Conservation (phyloP, 92 coral and sea anemone genomes). For the Heteractis magnifica region DNA sequence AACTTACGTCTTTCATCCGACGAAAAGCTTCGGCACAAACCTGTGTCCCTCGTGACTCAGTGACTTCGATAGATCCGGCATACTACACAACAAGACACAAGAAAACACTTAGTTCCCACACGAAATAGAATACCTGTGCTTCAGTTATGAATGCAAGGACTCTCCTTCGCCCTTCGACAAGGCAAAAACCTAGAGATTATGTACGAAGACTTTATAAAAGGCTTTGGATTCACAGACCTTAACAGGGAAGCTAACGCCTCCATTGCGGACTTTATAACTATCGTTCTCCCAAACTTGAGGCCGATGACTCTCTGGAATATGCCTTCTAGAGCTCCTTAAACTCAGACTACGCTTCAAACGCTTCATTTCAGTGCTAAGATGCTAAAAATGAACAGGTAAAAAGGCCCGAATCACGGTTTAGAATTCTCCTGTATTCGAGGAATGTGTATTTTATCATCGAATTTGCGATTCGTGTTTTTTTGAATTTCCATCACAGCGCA, state of each 20-base stretch:
- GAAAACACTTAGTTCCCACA: conserved; percentile 7
- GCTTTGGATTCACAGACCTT: conserved; percentile 62
- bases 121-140: neutral
- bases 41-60: conserved; percentile 97
- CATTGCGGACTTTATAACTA: conserved; percentile 96
- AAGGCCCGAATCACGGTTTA: conserved; percentile 13
- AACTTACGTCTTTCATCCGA: conserved; percentile 78
- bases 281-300: conserved; percentile 99
- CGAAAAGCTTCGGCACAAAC: conserved; percentile 97
- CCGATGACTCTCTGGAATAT: conserved; percentile 93
- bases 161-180: neutral
- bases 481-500: conserved; percentile 24
- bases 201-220: neutral
- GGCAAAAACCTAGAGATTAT: neutral
- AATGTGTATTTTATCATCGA: conserved; percentile 27
- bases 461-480: conserved; percentile 30
- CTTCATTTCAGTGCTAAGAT: conserved; percentile 60
- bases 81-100: conserved; percentile 53
- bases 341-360: conserved; percentile 87
- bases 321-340: conserved; percentile 88
- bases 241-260: conserved; percentile 98
- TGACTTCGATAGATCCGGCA: conserved; percentile 87
- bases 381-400: conserved; percentile 3
- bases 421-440: conserved; percentile 22
- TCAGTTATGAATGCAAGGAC: neutral